Base-by-base conservation (phyloP, 2,888 invertebrate genomes). In the Eristalinus aeneus region DNA sequence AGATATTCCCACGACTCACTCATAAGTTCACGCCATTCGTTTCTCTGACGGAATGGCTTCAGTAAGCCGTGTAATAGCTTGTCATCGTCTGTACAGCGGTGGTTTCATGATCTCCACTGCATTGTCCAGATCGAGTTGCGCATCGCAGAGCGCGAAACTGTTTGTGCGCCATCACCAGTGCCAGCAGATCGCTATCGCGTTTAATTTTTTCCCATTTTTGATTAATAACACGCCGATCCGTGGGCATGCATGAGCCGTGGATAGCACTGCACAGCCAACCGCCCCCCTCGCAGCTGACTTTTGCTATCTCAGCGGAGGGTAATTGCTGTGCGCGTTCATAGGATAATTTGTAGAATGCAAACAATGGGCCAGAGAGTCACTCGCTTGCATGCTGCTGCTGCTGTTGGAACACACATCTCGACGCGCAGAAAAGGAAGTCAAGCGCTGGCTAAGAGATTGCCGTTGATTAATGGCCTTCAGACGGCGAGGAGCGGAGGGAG, bases 281-380 rank as follows among this genome's bases (percentile, higher is more conserved):
- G n/a, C n/a, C n/a, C n/a, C n/a, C n/a, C n/a, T n/a, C n/a, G 27
- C 27, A 27, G 27, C 56, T 12, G 46, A 16, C 46, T 16, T 16
- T 60, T 46, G 34, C 23, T 39, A 64, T 74, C 68, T 64, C 36
- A 20, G 74, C 11, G 16, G 81, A 74, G 74, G 73, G 77, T 77
- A 86, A 82, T 82, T 86, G 77, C 64, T 86, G 61, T 74, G 73
- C 74, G 61, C 77, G 71, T 53, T 71, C 67, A 67, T 86, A 86
- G 82, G 86, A 86, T 82, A 78, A 82, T 86, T 82, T 86, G 82
- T 85, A 74, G 74, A 86, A 82, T 86, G 74, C 77, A 77, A 86
- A 86, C 81, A 82, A 86, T 82, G 77, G 82, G 74, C 74, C 65
- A 74, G 71, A 78, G 71, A 86, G 82, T 82, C 82, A 82, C 69